Percentiles rank a stretch among this genome's conserved stretches.
Evolutionary conservation across 2,888 invertebrate species (phyloP).

Genomic region (Lasioglossum lativentre): DNA sequence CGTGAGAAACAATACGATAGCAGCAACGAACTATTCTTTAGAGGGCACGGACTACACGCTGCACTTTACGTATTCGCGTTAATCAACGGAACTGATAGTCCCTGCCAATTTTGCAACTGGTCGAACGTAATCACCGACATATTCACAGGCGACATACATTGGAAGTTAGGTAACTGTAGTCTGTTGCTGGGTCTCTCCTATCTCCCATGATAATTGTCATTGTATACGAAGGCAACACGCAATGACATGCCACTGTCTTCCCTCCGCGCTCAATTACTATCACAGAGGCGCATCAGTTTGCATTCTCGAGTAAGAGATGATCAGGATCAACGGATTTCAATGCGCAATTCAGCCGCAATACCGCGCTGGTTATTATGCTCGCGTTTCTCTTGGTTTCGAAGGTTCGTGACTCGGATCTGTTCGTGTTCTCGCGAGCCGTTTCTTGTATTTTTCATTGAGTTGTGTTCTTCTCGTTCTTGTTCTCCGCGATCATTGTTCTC

Average conservation of each 20-base stretch:
- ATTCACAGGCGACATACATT: neutral
- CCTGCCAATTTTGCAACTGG: neutral
- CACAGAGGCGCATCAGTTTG: neutral
- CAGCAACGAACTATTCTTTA: neutral
- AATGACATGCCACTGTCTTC: neutral
- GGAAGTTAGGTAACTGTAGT: neutral
- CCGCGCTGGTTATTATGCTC: neutral
- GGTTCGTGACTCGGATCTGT: neutral
- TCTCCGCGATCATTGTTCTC: no score
- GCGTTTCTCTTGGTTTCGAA: neutral
- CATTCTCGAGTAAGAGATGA: neutral
- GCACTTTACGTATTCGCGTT: neutral
- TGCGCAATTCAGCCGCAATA: neutral
- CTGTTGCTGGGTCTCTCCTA: neutral
- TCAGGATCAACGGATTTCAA: neutral
- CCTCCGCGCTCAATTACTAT: neutral
- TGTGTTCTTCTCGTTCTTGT: no score
- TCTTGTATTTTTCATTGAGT: neutral
- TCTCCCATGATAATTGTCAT: neutral
- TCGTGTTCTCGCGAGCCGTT: neutral
- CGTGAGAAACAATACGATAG: neutral
- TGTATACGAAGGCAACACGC: no score
- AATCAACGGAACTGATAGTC: neutral
- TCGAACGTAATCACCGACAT: neutral
- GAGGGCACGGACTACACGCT: neutral